These are phyloP conservation scores for Zoanthus solanderi DNA, from an alignment of 92 coral and sea anemone species.

Conservation along the genomic window DNA sequence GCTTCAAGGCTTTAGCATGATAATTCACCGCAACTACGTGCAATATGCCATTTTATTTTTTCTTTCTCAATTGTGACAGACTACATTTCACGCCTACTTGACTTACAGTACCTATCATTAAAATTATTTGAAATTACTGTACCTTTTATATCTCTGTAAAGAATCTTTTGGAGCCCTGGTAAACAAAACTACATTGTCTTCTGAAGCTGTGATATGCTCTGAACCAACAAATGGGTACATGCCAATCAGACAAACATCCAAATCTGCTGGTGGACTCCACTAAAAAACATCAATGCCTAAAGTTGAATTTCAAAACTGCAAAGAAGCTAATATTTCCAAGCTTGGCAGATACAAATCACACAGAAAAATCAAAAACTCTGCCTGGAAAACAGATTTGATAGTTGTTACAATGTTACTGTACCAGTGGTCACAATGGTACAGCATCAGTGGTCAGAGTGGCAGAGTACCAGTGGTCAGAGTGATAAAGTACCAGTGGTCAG, in stretches of 20 bases:
- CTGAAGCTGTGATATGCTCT: slow-evolving; percentile 77
- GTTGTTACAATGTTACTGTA: no score
- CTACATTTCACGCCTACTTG: not conserved
- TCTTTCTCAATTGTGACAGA: not conserved
- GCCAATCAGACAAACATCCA: slow-evolving; percentile 93
- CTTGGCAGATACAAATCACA: no score
- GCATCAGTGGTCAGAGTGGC: no score
- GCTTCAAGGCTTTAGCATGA: no score
- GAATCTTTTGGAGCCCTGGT: slow-evolving; percentile 68
- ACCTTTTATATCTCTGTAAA: slow-evolving; percentile 33
- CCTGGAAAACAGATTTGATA: no score
- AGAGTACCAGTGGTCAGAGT: no score
- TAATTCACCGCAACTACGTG: no score
- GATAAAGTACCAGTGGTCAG: no score
- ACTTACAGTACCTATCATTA: not conserved
- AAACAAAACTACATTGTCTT: slow-evolving; percentile 83
- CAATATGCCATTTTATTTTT: no score
- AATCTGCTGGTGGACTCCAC: slow-evolving; percentile 86
- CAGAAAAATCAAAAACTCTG: not conserved
- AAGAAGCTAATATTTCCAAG: no score
- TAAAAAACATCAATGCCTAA: not conserved
- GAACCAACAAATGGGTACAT: slow-evolving; percentile 87
- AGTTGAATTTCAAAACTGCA: no score
- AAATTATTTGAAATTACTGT: not conserved
- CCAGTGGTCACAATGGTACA: no score